Base-by-base conservation (phyloP, 2,888 invertebrate species). In the Allacma fusca region DNA sequence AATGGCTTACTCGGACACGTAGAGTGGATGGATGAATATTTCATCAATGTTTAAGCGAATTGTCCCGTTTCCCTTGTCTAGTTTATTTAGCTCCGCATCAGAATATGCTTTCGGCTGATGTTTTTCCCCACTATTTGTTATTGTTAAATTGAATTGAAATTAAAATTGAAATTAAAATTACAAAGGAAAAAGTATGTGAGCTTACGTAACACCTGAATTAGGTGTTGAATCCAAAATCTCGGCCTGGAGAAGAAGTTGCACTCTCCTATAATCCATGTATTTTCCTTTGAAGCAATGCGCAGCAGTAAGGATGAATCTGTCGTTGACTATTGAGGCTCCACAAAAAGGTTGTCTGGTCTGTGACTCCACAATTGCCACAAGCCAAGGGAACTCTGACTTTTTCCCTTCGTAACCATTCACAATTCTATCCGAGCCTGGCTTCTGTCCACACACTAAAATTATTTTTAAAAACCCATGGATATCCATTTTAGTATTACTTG, bases 21-120 rank as follows among this genome's bases (percentile, higher is more conserved):
- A 82, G 12, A 83, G 79, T 0, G 82, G 82, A 65, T 82, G 83
- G 23, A 83, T 76, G 19, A 83, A 79, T 23, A 83, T 78, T 75
- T 82, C 81, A 5, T 81, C 83, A 12, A 82, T 57, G 40, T 76
- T 76, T 13, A 57, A 67, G 13, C 83, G 64, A 1, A 74, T 12
- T 0, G 80, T 78, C 0, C 78, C 78, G 24, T 83, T 82, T 16
- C 75, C 77, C 1, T 24, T 40, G 44, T 83, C 83, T 23, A 83
- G 24, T 62, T 67, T 24, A 0, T 74, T 40, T 7, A 83, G 75
- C 21, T 65, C 65, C 0, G 40, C 28, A 7, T 43, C 68, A 13
- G 78, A 21, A 28, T 82, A 83, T 0, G 40, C 75, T 64, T 76
- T 77, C 0, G 82, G 80, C 12, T 34, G 28, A 0, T 75, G 73